Conservation (phyloP, 1,140 invertebrate species). For the Conopomorpha cramerella region DNA sequence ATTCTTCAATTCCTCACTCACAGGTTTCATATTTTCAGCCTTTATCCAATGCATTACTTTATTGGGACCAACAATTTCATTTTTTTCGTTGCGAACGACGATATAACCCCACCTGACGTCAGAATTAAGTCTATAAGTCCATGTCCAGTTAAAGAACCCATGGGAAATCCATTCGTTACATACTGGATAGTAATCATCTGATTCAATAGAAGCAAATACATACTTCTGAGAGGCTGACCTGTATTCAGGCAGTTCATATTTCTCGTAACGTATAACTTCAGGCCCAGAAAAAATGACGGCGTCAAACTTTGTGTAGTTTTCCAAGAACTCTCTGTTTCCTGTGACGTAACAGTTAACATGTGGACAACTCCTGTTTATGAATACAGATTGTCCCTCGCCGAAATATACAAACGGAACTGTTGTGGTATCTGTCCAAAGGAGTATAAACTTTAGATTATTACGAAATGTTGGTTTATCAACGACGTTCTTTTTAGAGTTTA, state of each 20-base stretch:
- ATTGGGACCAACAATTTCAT: slow-evolving; percentile 32
- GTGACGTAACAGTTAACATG: slow-evolving; percentile 33
- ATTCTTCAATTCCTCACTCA: slow-evolving; percentile 22
- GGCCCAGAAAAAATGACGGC: slow-evolving; percentile 31
- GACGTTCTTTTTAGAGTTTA: no score
- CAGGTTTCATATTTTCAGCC: slow-evolving; percentile 32
- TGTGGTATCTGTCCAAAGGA: slow-evolving; percentile 25
- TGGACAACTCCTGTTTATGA: slow-evolving; percentile 21
- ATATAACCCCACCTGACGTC: slow-evolving; percentile 64
- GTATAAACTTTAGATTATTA: slow-evolving; percentile 36
- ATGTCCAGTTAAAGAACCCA: slow-evolving; percentile 67
- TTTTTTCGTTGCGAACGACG: slow-evolving; percentile 23
- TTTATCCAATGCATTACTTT: slow-evolving; percentile 30
- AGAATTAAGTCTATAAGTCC: slow-evolving; percentile 67
- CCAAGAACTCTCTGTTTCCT: slow-evolving; percentile 15
- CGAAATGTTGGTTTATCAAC: no score
- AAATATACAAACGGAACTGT: slow-evolving; percentile 27
- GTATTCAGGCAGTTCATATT: slow-evolving; percentile 11
- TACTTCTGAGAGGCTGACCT: slow-evolving; percentile 33
- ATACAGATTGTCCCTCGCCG: slow-evolving; percentile 20
- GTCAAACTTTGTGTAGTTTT: slow-evolving; percentile 31
- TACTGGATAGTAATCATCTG: slow-evolving; percentile 32
- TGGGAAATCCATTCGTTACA: slow-evolving; percentile 35
- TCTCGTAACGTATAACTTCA: slow-evolving; percentile 12
- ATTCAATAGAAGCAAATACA: slow-evolving; percentile 38